Evolutionary conservation across 2,797 vertebrate genomes (phyloP).

Genomic region (Benthosema pterotum): DNA sequence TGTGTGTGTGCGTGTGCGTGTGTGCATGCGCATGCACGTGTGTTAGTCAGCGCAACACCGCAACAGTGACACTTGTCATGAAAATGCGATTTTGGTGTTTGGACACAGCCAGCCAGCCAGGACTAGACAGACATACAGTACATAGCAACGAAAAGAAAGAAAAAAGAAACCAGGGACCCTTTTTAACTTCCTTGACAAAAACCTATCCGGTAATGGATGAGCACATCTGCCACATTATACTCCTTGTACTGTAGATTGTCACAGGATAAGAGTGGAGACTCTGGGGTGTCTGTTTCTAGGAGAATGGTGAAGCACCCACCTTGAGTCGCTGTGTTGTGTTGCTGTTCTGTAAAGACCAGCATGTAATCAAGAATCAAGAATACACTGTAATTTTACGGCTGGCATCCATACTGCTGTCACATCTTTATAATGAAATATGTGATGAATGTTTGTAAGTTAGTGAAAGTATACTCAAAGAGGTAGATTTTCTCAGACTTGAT

Average conservation of each 20-base stretch:
- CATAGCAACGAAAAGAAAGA: too few relatives aligned
- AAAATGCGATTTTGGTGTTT: too few relatives aligned
- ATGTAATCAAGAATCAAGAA: conserved; percentile 11
- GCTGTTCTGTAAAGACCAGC: conserved; percentile 15
- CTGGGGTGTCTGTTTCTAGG: conserved; percentile 28
- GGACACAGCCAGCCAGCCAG: too few relatives aligned
- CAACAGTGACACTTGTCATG: too few relatives aligned
- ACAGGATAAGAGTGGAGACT: conserved; percentile 40
- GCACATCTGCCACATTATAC: conserved; percentile 28
- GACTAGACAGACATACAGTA: too few relatives aligned
- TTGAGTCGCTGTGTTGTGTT: conserved; percentile 16
- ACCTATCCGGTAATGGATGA: conserved; percentile 19
- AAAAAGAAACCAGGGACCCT: neutral
- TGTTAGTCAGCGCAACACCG: too few relatives aligned
- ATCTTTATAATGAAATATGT: conserved; percentile 5
- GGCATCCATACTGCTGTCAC: conserved; percentile 21
- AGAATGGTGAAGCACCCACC: conserved; percentile 14
- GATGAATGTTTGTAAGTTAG: neutral
- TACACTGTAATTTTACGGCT: conserved; percentile 33
- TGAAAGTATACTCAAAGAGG: too few relatives aligned
- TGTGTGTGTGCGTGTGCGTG: too few relatives aligned
- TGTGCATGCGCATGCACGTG: too few relatives aligned
- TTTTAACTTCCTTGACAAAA: conserved; percentile 36
- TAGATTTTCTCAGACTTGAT: too few relatives aligned
- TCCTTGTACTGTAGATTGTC: conserved; percentile 27